Evolutionary conservation across 30 jellyfish, hydroid and myxozoan genomes (phyloP).

Genomic region (Aurelia coerulea): DNA sequence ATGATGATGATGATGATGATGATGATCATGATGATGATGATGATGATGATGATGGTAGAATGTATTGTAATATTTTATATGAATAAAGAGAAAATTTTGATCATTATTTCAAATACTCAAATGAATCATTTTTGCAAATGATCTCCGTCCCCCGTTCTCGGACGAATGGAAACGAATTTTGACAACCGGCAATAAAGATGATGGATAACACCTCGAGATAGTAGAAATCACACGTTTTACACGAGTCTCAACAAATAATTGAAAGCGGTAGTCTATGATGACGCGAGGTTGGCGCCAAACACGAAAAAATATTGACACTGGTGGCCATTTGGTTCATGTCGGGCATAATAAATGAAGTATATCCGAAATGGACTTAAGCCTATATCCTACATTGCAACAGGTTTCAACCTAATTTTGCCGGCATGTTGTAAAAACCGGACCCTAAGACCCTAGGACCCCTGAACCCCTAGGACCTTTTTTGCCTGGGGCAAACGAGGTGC

Average conservation of each 20-base stretch:
- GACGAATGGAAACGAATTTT: neutral
- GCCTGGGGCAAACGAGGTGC: conserved; percentile 10
- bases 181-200: conserved; percentile 22
- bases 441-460: too few species aligned
- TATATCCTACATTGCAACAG: conserved; percentile 21
- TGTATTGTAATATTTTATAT: too few species aligned
- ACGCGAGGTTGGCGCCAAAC: conserved; percentile 32
- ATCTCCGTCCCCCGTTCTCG: conserved; percentile 6
- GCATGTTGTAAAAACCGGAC: too few species aligned
- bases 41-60: too few species aligned
- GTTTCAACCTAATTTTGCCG: conserved; percentile 31
- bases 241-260: conserved; percentile 13
- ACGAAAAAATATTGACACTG: conserved; percentile 41
- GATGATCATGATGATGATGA: too few species aligned
- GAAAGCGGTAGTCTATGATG: conserved; percentile 41
- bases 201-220: conserved; percentile 22
- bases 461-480: too few species aligned
- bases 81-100: too few species aligned
- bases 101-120: too few species aligned
- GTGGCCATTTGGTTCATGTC: conserved; percentile 11
- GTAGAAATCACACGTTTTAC: conserved; percentile 9
- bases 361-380: conserved; percentile 1
- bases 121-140: too few species aligned
- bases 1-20: too few species aligned
- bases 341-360: conserved; percentile 31